A percentile compares a stretch with the other conserved stretches of the same genome.
phyloP scores from a whole-genome alignment of 2,888 invertebrate genomes.

The Drosophila nigricruria region DNA sequence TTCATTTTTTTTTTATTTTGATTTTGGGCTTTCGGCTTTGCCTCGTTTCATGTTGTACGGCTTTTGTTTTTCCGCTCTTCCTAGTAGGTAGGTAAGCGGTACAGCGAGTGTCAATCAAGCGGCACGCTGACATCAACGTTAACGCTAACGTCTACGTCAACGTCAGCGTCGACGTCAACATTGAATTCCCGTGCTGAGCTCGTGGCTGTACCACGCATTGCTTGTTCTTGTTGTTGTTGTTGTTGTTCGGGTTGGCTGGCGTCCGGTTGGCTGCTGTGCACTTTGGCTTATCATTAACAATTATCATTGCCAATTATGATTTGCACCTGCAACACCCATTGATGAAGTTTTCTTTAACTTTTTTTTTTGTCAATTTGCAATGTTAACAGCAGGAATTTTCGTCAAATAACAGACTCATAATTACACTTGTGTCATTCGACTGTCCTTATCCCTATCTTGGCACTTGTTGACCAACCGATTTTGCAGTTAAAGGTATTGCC shows the following conservation, averaged over 20 bases:
- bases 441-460: conserved; percentile 17
- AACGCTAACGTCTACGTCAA: conserved; percentile 18
- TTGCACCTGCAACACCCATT: not conserved
- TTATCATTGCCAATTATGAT: conserved; percentile 34
- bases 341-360: not conserved
- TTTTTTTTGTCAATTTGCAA: not conserved
- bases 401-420: conserved; percentile 26
- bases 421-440: conserved; percentile 29
- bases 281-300: conserved; percentile 41
- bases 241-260: not conserved
- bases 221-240: not conserved
- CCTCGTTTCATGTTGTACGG: conserved; percentile 12
- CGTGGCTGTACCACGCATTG: conserved; percentile 3
- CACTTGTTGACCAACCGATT: not conserved
- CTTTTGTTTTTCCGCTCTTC: conserved; percentile 46
- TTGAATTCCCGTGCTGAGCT: not conserved
- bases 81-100: conserved; percentile 24
- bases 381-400: conserved; percentile 12
- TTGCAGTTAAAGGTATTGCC: conserved; percentile 11
- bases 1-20: conserved; percentile 6
- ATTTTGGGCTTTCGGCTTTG: conserved; percentile 13
- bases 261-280: conserved; percentile 18
- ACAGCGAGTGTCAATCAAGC: conserved; percentile 54
- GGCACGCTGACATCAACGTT: conserved; percentile 41
- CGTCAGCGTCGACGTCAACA: not conserved